Conservation (phyloP, 2,888 invertebrate genomes). For the Coenonympha arcania region DNA sequence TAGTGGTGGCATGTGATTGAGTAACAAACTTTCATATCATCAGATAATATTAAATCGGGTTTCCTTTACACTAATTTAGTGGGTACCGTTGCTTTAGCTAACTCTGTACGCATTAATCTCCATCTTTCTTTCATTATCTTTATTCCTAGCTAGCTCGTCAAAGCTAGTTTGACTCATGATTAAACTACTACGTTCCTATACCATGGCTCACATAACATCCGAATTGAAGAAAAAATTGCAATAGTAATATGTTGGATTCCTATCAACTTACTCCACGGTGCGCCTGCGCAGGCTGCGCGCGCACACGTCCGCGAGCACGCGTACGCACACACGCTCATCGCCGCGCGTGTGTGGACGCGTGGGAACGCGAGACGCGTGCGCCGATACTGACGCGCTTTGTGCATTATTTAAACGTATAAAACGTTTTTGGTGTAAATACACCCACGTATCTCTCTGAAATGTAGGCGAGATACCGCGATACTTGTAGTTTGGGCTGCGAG, state of each 20-base stretch:
- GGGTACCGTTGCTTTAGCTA: too few species aligned
- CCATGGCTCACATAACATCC: neutral
- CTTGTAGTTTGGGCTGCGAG: neutral
- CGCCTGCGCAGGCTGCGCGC: conserved; percentile 52
- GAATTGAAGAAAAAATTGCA: conserved; percentile 12
- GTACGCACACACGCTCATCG: conserved; percentile 13
- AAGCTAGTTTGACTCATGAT: too few species aligned
- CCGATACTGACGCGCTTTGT: conserved; percentile 64
- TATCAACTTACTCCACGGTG: conserved; percentile 29
- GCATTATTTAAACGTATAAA: conserved; percentile 47
- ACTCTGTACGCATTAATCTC: too few species aligned
- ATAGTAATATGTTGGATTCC: conserved; percentile 27
- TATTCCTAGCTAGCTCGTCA: too few species aligned
- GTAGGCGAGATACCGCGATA: conserved; percentile 19
- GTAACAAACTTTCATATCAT: too few species aligned
- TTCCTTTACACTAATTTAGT: too few species aligned
- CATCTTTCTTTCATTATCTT: too few species aligned
- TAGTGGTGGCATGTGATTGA: too few species aligned
- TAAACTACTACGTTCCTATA: neutral
- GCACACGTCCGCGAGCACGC: conserved; percentile 45
- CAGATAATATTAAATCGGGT: too few species aligned
- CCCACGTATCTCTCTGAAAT: conserved; percentile 24
- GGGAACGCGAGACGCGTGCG: conserved; percentile 70
- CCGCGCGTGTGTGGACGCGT: conserved; percentile 55
- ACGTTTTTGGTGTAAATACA: conserved; percentile 30